Base-by-base conservation (phyloP, 2,888 invertebrate species). In the Tenthredo notha region DNA sequence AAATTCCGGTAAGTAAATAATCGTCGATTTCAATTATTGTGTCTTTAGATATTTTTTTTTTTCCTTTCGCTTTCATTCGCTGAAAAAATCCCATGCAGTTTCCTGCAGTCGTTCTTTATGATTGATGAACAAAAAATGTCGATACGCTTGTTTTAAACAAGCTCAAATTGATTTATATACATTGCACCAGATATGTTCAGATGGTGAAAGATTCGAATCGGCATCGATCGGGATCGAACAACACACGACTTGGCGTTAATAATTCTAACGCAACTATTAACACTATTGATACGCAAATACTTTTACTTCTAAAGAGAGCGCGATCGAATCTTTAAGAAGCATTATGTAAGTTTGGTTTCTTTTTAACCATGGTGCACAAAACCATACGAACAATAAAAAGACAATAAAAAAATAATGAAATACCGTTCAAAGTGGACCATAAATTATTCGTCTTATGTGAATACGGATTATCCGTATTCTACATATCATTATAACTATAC, bases 1-100 rank as follows among this genome's bases (percentile, higher is more conserved):
- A 80, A 61, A 61, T 80, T 21, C 80, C 80, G 80, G 80, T 80
- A 21, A 80, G 80, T 80, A 80, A 61, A 80, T 61, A 33, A 77
- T 18, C 9, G 29, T 50, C 9, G 25, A 33, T 67, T 33, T 15
- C 12, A 4, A 33, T 33, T 18, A 61, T 67, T 33, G 67, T 67
- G n/a, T 33, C n/a, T n/a, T 72, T 7, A 40, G 4, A 15, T n/a
- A 33, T 33, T 33, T 58, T 54, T 78, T 40, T 6, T 61, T 40
- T 18, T 74, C n/a, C 4, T 18, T 33, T 9, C 9, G 37, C n/a
- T 37, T 37, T 37, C 4, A 61, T 61, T 12, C 10, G n/a, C 61
- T 3, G 25, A 61, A 25, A 25, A 61, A 21, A 21, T 7, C 25
- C 7, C 25, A 10, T 12, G 61, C 61, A 9, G 58, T 10, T 61